Conservation (phyloP, 2,888 invertebrate genomes). For the Plebejus anna region DNA sequence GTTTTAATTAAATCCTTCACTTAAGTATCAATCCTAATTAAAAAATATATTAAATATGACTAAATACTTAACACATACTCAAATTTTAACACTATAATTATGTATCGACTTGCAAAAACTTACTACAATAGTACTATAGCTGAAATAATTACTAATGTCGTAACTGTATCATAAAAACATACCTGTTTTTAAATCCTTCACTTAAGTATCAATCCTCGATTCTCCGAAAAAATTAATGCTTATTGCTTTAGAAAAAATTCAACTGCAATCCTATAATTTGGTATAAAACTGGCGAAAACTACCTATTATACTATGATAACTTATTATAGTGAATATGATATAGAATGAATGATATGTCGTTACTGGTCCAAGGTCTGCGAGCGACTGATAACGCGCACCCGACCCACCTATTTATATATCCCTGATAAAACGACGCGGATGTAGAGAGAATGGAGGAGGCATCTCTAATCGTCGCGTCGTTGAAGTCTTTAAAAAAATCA, state of each 20-base stretch:
- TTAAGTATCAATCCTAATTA: no score
- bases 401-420: neutral
- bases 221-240: neutral
- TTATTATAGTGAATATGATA: neutral
- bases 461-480: no score
- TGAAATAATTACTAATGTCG: no score
- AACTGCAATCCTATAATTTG: neutral
- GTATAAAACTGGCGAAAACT: neutral
- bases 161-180: neutral
- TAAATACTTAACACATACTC: no score
- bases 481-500: no score
- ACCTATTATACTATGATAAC: neutral
- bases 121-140: no score
- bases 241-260: no score
- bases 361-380: conserved; percentile 3
- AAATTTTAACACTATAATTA: no score
- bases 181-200: neutral
- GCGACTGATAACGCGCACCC: neutral
- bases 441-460: neutral
- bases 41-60: no score
- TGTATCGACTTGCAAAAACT: no score
- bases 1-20: no score
- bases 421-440: neutral
- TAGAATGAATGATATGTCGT: neutral
- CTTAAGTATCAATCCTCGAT: neutral